Evolutionary conservation across 2,113 vertebrate species (phyloP).

Genomic region (Melierax canorus): DNA sequence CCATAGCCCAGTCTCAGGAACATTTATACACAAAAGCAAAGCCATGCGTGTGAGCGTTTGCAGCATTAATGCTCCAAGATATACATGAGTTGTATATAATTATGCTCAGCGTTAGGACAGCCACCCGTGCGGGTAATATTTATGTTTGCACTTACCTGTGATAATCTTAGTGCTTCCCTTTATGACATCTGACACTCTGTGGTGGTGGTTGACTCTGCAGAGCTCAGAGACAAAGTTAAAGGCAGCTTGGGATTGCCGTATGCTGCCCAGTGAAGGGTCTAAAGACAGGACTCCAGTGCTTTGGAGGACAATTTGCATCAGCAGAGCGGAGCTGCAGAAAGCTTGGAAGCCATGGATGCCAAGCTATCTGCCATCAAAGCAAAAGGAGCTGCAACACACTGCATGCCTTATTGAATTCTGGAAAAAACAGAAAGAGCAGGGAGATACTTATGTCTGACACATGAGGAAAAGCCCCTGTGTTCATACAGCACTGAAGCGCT

Average conservation of each 20-base stretch:
- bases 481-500: not conserved
- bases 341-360: not conserved
- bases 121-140: not conserved
- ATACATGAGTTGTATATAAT: fast-evolving
- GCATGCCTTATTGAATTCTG: not conserved
- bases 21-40: not conserved
- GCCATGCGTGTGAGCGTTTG: fast-evolving
- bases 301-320: not conserved
- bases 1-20: not conserved
- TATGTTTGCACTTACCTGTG: not conserved
- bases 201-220: not conserved
- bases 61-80: not conserved
- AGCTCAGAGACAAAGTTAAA: not conserved
- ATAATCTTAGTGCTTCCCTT: not conserved
- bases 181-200: not conserved
- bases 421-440: not conserved
- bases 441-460: fast-evolving
- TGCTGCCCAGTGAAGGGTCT: not conserved
- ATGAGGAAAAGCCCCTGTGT: not conserved
- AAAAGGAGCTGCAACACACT: not conserved
- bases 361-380: not conserved
- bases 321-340: not conserved
- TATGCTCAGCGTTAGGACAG: not conserved
- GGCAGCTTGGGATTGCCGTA: not conserved
- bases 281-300: not conserved